Evolutionary conservation across 2,797 vertebrate genomes (phyloP).

Genomic region (Argyrosomus regius): DNA sequence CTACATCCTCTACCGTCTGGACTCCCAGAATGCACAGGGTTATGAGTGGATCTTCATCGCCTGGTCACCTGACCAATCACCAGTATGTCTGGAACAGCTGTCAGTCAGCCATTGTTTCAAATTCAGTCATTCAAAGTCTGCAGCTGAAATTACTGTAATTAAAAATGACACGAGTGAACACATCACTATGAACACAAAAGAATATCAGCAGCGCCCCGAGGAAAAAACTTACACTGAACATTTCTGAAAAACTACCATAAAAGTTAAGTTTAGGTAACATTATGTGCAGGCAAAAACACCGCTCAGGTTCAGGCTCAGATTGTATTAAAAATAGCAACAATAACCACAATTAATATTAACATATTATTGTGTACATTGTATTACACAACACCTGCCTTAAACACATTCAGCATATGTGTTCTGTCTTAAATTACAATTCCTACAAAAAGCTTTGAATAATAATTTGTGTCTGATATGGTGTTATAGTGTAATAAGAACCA

Average conservation of each 20-base stretch:
- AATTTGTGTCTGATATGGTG: too few species aligned
- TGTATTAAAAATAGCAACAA: background rate
- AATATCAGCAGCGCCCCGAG: background rate
- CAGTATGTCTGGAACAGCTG: constrained; percentile 83
- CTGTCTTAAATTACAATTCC: background rate
- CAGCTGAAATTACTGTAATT: background rate
- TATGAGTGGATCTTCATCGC: constrained; percentile 98
- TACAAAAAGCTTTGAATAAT: background rate
- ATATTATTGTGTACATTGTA: background rate
- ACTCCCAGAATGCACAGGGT: constrained; percentile 96
- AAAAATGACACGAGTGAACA: background rate
- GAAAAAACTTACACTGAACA: background rate
- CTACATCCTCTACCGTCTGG: constrained; percentile 96
- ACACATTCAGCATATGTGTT: background rate
- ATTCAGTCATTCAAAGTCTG: background rate
- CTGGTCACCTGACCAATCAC: constrained; percentile 98
- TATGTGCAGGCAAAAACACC: background rate
- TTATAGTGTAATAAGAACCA: too few species aligned
- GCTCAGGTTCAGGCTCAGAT: background rate
- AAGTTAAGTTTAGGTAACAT: background rate
- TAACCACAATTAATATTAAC: background rate
- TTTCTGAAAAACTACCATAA: background rate
- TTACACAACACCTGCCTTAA: background rate
- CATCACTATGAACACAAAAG: background rate
- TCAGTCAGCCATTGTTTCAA: background rate